Base-by-base conservation (phyloP, 1,140 invertebrate species). In the Leguminivora glycinivorella region DNA sequence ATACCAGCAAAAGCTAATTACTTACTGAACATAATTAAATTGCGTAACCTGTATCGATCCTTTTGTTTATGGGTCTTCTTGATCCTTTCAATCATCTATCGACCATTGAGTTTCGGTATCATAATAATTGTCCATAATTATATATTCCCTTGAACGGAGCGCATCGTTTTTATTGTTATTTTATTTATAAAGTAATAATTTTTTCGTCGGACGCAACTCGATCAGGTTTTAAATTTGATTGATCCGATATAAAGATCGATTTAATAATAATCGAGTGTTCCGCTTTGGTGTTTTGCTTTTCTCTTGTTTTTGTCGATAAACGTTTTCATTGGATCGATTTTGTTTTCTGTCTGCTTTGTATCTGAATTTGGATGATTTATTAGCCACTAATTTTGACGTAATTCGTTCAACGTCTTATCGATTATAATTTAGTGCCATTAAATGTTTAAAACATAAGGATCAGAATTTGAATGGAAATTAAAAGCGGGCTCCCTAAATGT, bases 111-210 rank as follows among this genome's bases (percentile, higher is more conserved):
- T 84, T 88, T 85, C 85, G 83, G 83, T 85, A 90, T 91, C 87
- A 90, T 88, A 90, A 88, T 90, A 91, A 91, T 91, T 91, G 89
- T 88, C 88, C 89, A 89, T 91, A 91, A 91, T 91, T 90, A 91
- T 85, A 91, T 89, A 90, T 90, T 89, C 88, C 84, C 87, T 86
- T 84, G 87, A 89, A 82, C 82, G 76, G 73, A 63, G 81, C 83
- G 84, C 85, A 86, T 91, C 88, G 80, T 82, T 90, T 91, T 91
- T 90, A 91, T 91, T 91, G 89, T 90, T 91, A 91, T 91, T 91
- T 91, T 91, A 91, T 91, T 91, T 90, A 91, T 90, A 90, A 91
- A 89, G 84, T 88, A 87, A 88, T 90, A 88, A 89, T 91, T 90
- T 89, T 84, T 89, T 85, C 81, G 80, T 84, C 83, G 82, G 72